Percentiles rank a stretch among this genome's conserved stretches.
phyloP scores from a whole-genome alignment of 2,888 invertebrate species.

The Lobophora halterata region DNA sequence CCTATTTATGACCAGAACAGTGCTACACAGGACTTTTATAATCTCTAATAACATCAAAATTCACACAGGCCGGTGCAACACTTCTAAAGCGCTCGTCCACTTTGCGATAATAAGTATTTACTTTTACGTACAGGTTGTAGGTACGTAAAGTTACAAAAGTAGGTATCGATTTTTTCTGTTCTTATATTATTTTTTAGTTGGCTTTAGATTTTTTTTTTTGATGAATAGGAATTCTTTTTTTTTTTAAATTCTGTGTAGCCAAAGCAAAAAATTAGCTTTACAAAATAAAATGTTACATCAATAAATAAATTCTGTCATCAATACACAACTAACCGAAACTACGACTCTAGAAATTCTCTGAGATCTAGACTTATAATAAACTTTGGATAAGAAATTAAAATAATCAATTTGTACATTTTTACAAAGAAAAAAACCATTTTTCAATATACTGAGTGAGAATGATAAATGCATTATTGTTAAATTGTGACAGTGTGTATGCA shows the following conservation, averaged over 20 bases:
- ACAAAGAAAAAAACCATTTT: conserved; percentile 54
- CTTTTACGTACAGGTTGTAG: neutral
- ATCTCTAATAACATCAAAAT: too few relatives aligned
- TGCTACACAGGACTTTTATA: too few relatives aligned
- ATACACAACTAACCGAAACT: conserved; percentile 65
- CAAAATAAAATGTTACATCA: conserved; percentile 58
- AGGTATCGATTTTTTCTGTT: too few relatives aligned
- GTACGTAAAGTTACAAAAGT: neutral
- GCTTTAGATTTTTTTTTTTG: too few relatives aligned
- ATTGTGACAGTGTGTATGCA: conserved; percentile 60
- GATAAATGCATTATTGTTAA: conserved; percentile 46
- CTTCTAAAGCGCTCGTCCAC: too few relatives aligned
- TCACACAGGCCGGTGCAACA: too few relatives aligned
- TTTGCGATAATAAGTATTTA: too few relatives aligned
- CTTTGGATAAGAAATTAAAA: conserved; percentile 75
- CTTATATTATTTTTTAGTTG: too few relatives aligned
- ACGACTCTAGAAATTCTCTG: conserved; percentile 70
- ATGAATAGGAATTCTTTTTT: neutral
- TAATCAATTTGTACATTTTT: conserved; percentile 68
- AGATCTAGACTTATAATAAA: conserved; percentile 79
- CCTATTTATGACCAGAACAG: too few relatives aligned
- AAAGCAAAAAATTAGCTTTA: conserved; percentile 59
- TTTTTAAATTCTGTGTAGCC: conserved; percentile 10
- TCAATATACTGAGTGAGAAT: conserved; percentile 51
- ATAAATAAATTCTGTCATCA: conserved; percentile 76